Conservation (phyloP, 2,113 vertebrate genomes). For the Tenrec ecaudatus region DNA sequence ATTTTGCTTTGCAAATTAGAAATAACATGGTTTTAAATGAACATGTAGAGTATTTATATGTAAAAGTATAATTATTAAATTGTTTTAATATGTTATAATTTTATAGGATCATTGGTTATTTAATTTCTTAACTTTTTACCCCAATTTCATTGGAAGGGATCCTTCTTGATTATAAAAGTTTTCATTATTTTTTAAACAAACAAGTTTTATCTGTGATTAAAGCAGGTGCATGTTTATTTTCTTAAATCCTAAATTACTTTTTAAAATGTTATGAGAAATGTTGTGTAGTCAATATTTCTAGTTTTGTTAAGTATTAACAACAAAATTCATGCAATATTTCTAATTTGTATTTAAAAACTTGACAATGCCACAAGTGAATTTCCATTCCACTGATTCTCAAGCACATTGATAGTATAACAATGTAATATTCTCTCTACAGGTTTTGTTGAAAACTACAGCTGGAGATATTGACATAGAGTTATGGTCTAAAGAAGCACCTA, state of each 20-base stretch:
- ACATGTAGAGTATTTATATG: not conserved
- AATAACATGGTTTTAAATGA: slow-evolving; percentile 49
- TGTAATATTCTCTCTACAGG: slow-evolving; percentile 84
- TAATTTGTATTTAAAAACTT: slow-evolving; percentile 59
- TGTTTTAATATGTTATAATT: not conserved
- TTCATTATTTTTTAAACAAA: slow-evolving; percentile 47
- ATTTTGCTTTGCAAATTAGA: slow-evolving; percentile 24
- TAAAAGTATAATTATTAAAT: slow-evolving; percentile 28
- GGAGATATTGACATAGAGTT: slow-evolving; percentile 98
- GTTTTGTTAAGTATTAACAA: slow-evolving; percentile 26
- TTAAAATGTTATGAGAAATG: slow-evolving; percentile 34
- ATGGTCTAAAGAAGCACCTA: slow-evolving; percentile 98
- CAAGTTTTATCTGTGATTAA: not conserved
- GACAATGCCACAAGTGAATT: not conserved
- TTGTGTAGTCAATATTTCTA: slow-evolving; percentile 24
- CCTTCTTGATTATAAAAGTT: slow-evolving; percentile 44
- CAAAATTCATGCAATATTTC: slow-evolving; percentile 42
- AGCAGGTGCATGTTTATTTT: slow-evolving; percentile 19
- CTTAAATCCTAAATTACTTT: slow-evolving; percentile 47
- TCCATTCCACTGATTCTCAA: slow-evolving; percentile 21
- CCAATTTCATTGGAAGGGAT: slow-evolving; percentile 49
- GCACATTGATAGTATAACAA: slow-evolving; percentile 45
- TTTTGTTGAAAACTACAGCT: slow-evolving; percentile 96
- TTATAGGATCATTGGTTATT: slow-evolving; percentile 24
- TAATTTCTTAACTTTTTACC: slow-evolving; percentile 49